Evolutionary conservation across 2,888 invertebrate genomes (phyloP), one percentile per base, ranked within the genome.

Genomic region (Cryptocephalus moraei): DNA sequence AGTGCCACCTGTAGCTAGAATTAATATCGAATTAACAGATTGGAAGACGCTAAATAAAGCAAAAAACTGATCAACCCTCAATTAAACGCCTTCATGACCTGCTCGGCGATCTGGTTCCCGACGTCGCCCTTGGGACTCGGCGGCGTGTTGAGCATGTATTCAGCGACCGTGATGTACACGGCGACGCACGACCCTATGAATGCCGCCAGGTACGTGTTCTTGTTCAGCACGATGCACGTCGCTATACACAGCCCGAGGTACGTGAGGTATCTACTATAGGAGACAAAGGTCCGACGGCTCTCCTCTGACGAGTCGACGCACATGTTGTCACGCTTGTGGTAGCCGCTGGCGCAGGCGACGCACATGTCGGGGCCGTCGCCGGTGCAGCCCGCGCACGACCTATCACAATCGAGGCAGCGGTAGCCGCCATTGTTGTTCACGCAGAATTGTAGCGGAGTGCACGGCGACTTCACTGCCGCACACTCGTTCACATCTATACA

Each of bases 311-410:
- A 60, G 66, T 77, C 81, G 51, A 84, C 74, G 70, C 93, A 93
- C 54, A 86, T 76, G 52, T 85, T 85, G 49, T 86, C 84, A 54
- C 82, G 79, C 52, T 81, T 74, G 9, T 75, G 73, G 66, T 79
- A 91, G 8, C 84, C 89, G 11, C 77, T 72, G 0, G 86, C 84
- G 75, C 95, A 95, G 62, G 80, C 75, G 32, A 76, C 74, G 69
- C 95, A 95, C 82, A 90, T 87, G 67, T 94, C 92, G 0, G 92
- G 90, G 0, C 94, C 94, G 68, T 91, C 91, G 0, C 91, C 91
- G 45, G 80, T 78, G 65, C 95, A 95, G 0, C 85, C 84, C 41
- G 78, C 71, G 65, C 94, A 95, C 0, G 92, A 79, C 59, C 77
- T 81, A 69, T 94, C 91, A 72, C 95, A 95, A 44, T 77, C 81